Evolutionary conservation across 1,140 invertebrate genomes (phyloP).

Genomic region (Cotesia typhae): DNA sequence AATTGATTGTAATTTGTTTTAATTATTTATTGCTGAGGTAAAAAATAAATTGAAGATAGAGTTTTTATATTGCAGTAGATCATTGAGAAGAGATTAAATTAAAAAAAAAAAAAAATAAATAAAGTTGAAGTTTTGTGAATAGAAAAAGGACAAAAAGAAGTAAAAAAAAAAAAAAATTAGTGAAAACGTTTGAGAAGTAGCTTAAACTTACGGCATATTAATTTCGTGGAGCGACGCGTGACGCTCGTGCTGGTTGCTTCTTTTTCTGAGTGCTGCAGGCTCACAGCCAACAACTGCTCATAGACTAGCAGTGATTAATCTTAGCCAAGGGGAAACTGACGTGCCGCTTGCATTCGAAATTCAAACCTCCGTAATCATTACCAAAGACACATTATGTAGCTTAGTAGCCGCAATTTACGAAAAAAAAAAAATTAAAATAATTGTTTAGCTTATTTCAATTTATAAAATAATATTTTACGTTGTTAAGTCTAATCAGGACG

Average conservation of each 20-base stretch:
- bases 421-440: conserved; percentile 18
- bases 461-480: no score
- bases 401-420: neutral
- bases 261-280: conserved; percentile 40
- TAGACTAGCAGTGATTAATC: conserved; percentile 57
- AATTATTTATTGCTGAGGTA: no score
- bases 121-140: neutral
- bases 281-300: conserved; percentile 51
- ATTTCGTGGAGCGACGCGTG: conserved; percentile 30
- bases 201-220: conserved; percentile 19
- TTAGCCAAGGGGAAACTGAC: conserved; percentile 56
- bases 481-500: no score
- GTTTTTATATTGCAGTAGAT: no score
- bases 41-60: no score
- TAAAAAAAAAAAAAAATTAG: conserved; percentile 3
- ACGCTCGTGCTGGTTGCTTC: neutral
- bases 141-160: neutral
- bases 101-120: neutral
- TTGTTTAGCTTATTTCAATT: neutral
- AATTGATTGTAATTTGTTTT: no score
- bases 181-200: conserved; percentile 2
- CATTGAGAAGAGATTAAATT: no score
- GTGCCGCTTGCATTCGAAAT: conserved; percentile 59
- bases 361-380: conserved; percentile 47
- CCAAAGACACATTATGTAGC: neutral